phyloP scores from a whole-genome alignment of 2,113 vertebrate species.

The Chionis minor region DNA sequence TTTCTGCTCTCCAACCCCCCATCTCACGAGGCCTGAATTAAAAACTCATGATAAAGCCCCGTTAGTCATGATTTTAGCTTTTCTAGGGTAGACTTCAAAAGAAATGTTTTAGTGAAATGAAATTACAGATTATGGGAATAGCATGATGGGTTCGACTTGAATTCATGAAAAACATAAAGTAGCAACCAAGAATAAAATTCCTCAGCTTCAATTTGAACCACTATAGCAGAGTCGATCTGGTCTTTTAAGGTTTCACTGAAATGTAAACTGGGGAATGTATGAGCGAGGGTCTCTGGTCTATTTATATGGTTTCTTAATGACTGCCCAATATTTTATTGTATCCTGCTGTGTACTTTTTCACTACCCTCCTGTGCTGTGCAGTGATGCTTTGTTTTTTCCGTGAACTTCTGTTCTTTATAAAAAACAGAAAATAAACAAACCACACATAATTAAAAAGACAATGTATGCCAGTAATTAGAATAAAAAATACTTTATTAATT shows the following conservation, averaged over 20 bases:
- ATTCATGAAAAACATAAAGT: not conserved
- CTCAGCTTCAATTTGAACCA: not conserved
- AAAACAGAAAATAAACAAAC: conserved; percentile 10
- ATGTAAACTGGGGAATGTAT: not conserved
- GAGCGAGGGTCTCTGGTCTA: not conserved
- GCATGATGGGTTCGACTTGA: not conserved
- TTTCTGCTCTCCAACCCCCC: not conserved
- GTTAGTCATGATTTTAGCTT: not conserved
- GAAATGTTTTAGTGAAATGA: not conserved
- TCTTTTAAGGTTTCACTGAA: not conserved
- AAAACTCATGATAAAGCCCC: not conserved
- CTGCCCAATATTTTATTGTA: not conserved
- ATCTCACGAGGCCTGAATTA: not conserved
- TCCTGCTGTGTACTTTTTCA: not conserved
- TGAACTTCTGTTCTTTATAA: not conserved
- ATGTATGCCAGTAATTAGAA: not conserved
- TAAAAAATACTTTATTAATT: not conserved
- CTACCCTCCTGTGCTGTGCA: not conserved
- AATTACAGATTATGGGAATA: not conserved
- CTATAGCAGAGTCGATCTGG: not conserved
- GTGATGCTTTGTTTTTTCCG: accelerated
- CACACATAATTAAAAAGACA: not conserved
- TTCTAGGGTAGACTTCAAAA: not conserved
- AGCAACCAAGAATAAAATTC: not conserved
- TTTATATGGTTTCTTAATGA: not conserved